Evolutionary conservation across 2,888 invertebrate species (phyloP), one percentile per base, ranked within the genome.

Genomic region (Sisyra nigra): DNA sequence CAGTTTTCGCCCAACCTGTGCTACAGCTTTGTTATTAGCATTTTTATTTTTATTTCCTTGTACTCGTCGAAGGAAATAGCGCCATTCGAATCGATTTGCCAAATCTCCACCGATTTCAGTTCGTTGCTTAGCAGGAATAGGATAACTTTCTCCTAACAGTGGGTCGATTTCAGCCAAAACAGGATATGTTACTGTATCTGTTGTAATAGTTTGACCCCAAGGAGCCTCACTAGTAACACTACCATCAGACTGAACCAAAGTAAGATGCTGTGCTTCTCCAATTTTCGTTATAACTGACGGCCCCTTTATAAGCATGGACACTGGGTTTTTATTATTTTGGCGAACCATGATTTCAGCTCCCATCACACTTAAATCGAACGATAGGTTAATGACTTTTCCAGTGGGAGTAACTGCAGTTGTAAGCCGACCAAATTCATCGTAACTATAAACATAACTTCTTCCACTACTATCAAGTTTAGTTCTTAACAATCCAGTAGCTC

Each of bases 21-120:
- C 79, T 1, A 87, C 78, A 0, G 75, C 69, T 58, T 80, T 85
- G 48, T 63, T 73, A 54, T 56, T 54, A 2, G 57, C 55, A 41
- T 61, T 60, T 46, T 57, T 58, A 42, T 63, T 62, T 47, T 56
- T 59, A 15, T 31, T 31, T 15, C 14, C 13, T 15, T 29, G 32
- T 10, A 40, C n/a, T 3, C 73, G 72, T 49, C 77, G 73, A 30
- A 80, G 70, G 66, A 91, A 91, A 64, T 91, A 94, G 33, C 92
- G 73, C 94, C 94, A 96, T 64, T 96, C 94, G 54, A 94, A 88
- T 48, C 92, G 72, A 55, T 93, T 93, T 0, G 89, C 88, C 43
- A 91, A 61, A 56, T 92, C 91, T 0, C 89, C 87, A 17, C 87
- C 85, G 11, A 91, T 81, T 66, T 89, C 89, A 0, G 85, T 87